These are phyloP conservation scores for Ceyx margarethae DNA, from an alignment of 2,113 vertebrate genomes.

Conservation along the genomic window DNA sequence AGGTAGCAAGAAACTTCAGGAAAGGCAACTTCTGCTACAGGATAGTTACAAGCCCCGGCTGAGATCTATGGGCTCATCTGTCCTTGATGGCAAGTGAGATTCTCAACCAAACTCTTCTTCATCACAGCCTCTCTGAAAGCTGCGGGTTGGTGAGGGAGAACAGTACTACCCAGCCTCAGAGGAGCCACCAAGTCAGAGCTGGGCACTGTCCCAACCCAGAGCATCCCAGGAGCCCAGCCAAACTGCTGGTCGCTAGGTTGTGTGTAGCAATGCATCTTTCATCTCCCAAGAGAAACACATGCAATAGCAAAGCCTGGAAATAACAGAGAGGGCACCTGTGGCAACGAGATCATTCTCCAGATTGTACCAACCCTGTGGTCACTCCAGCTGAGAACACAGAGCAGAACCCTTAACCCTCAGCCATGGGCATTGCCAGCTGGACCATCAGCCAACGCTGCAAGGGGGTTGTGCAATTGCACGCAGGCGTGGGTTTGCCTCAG, in stretches of 20 bases:
- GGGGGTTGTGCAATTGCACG: neutral
- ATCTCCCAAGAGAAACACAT: neutral
- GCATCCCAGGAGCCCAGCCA: neutral
- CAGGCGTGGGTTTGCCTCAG: neutral
- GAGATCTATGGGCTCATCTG: neutral
- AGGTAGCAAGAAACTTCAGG: neutral
- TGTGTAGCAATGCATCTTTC: neutral
- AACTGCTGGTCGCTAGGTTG: neutral
- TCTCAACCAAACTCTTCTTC: neutral
- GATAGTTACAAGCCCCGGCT: neutral
- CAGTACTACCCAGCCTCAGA: neutral
- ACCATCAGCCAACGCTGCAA: fast-evolving
- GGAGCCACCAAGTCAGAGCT: neutral
- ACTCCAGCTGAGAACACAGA: neutral
- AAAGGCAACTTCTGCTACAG: neutral
- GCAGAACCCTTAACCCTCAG: neutral
- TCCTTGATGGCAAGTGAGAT: neutral
- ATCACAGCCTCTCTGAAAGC: neutral
- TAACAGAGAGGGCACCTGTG: neutral
- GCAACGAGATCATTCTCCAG: neutral
- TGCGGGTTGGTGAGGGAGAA: neutral
- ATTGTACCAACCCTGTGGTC: neutral
- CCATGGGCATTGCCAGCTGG: fast-evolving
- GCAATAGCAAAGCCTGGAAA: neutral
- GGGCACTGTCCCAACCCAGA: neutral